Evolutionary conservation across 2,797 vertebrate genomes (phyloP).

Genomic region (Sebastes wilsoni): DNA sequence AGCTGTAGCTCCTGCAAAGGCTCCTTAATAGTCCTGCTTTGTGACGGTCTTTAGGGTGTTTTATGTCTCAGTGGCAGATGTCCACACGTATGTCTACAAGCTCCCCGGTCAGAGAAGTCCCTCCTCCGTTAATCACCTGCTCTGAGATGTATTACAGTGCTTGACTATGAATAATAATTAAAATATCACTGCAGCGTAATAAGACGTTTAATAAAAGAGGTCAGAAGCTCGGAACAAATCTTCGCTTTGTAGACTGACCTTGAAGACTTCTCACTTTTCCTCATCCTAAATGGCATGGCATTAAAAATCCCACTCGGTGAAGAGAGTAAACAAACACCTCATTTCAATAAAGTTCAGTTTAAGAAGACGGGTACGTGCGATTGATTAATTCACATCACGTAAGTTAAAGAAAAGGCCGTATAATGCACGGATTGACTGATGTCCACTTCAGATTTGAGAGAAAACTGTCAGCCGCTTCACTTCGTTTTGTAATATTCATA

Average conservation of each 20-base stretch:
- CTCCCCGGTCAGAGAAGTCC: neutral
- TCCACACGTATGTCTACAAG: neutral
- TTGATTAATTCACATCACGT: slow-evolving; percentile 22
- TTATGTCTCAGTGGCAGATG: slow-evolving; percentile 21
- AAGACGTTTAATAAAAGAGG: slow-evolving; percentile 41
- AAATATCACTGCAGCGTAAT: slow-evolving; percentile 16
- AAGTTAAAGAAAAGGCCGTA: neutral
- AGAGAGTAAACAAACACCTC: slow-evolving; percentile 25
- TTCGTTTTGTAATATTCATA: slow-evolving; percentile 70
- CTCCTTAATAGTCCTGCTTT: slow-evolving; percentile 8
- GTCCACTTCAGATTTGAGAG: slow-evolving; percentile 54
- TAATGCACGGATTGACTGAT: slow-evolving; percentile 37
- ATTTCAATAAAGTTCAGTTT: slow-evolving; percentile 38
- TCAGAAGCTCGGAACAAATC: slow-evolving; percentile 5
- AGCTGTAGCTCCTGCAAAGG: slow-evolving; percentile 3
- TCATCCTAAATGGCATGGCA: slow-evolving; percentile 38
- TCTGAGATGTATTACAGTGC: neutral
- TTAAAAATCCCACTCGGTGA: neutral
- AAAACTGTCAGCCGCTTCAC: slow-evolving; percentile 41
- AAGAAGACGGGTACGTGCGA: neutral
- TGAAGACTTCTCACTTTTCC: slow-evolving; percentile 6
- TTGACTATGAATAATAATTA: slow-evolving; percentile 35
- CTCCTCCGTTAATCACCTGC: slow-evolving; percentile 5
- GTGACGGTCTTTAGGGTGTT: neutral
- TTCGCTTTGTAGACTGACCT: neutral